Base-by-base conservation (phyloP, 1,140 invertebrate species). In the Ganaspis sp. region DNA sequence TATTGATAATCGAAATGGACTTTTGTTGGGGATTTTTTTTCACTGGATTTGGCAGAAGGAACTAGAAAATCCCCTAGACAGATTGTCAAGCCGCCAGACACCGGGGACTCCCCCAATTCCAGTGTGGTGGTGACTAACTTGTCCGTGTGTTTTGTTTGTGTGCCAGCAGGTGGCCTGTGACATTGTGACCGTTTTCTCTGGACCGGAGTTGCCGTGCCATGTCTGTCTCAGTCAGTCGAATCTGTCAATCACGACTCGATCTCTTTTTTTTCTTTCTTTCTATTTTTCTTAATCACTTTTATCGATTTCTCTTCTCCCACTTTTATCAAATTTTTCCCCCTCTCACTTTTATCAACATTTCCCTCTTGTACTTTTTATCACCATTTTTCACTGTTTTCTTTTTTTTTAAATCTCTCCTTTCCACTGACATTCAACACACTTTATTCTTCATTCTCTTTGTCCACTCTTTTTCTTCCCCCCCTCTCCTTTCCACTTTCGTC, bases 161-260 rank as follows among this genome's bases (percentile, higher is more conserved):
- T 91, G 90, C 90, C 90, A 91, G 90, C 90, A 91, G 90, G 90
- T 91, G 90, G 90, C 89, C 90, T 91, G 90, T 91, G 90, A 91
- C 90, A 88, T 90, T 91, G 90, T 91, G 90, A 91, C 90, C 89
- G 87, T 90, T 85, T 91, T 87, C 88, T 90, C 85, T 90, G 87
- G 86, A 90, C 87, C 88, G 89, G 89, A 91, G 90, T 91, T 89
- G 89, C 89, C 90, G 89, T 90, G 87, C 89, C 90, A 90, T 90
- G 89, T 90, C 84, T 87, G 83, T 90, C 89, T 88, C 83, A 86
- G 86, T 81, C 83, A 81, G 78, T 84, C 80, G 83, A n/a, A 77
- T 83, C 81, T 76, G 74, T 84, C 77, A 77, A 37, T 84, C 54
- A 49, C 73, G 81, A 81, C 79, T 80, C 77, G 80, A 79, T 83